A percentile compares a stretch with the other conserved stretches of the same genome.
Conservation (phyloP, 2,888 invertebrate genomes). For the Trachelus stipa region DNA sequence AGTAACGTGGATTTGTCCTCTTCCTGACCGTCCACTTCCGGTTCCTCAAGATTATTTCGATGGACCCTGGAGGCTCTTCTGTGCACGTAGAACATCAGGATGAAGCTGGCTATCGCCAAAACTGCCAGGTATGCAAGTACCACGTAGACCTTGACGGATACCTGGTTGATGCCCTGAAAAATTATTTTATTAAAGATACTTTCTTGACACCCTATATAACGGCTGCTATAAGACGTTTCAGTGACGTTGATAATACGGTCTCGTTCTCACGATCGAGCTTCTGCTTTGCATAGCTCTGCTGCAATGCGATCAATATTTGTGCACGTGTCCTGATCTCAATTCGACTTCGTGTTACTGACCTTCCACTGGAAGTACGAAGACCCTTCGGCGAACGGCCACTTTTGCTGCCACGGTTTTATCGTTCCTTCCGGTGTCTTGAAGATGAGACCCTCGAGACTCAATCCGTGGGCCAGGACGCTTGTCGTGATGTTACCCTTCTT, state of each 20-base stretch:
- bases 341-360: conserved; percentile 56
- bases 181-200: neutral
- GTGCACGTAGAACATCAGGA: conserved; percentile 42
- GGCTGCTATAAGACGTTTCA: neutral
- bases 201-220: neutral
- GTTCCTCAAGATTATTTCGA: conserved; percentile 45
- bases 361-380: conserved; percentile 77
- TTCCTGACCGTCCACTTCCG: conserved; percentile 46
- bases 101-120: conserved; percentile 31
- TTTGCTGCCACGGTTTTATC: conserved; percentile 72
- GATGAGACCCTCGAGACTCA: conserved; percentile 56
- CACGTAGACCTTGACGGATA: conserved; percentile 35
- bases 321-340: conserved; percentile 10
- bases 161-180: conserved; percentile 30
- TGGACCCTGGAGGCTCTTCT: conserved; percentile 40
- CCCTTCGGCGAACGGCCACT: conserved; percentile 76
- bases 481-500: conserved; percentile 59
- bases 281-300: conserved; percentile 39
- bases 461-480: conserved; percentile 51
- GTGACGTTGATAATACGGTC: neutral
- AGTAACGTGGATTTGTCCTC: conserved; percentile 52
- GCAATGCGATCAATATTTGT: conserved; percentile 48
- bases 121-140: conserved; percentile 31
- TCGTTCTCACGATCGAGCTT: conserved; percentile 31
- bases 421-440: conserved; percentile 58